Evolutionary conservation across 2,797 vertebrate genomes (phyloP).

Genomic region (Acanthis flammea): DNA sequence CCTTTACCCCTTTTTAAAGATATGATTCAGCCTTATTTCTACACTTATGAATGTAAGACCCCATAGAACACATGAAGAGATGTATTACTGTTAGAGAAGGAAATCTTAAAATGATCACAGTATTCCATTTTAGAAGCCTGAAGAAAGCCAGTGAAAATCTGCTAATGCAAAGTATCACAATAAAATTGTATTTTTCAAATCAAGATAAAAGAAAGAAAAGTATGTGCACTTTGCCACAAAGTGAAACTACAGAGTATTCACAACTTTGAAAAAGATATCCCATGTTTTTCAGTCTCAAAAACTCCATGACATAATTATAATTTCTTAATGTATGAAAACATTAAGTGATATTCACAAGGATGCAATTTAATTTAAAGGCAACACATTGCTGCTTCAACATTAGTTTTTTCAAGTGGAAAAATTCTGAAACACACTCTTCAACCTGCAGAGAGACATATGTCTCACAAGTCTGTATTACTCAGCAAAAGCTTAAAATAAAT

Average conservation of each 20-base stretch:
- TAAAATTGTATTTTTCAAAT: not conserved
- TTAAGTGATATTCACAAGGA: not conserved
- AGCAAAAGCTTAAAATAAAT: slow-evolving; percentile 32
- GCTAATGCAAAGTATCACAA: not conserved
- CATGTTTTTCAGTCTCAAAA: not conserved
- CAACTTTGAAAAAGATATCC: not conserved
- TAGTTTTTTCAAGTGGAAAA: not conserved
- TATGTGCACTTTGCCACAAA: not conserved
- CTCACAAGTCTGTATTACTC: not conserved
- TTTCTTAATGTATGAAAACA: not conserved
- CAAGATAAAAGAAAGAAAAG: not conserved
- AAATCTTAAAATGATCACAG: not conserved
- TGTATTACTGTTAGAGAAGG: not conserved
- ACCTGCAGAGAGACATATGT: not conserved
- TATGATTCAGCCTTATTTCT: not conserved
- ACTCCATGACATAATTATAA: not conserved
- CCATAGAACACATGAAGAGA: not conserved
- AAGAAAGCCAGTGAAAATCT: not conserved
- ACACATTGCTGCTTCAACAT: not conserved
- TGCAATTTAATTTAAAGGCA: not conserved
- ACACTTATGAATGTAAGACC: accelerated
- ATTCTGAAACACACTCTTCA: not conserved
- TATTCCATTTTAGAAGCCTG: not conserved
- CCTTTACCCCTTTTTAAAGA: not conserved
- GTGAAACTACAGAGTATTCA: not conserved